Base-by-base conservation (phyloP, 2,888 invertebrate genomes). In the Apeira syringaria region DNA sequence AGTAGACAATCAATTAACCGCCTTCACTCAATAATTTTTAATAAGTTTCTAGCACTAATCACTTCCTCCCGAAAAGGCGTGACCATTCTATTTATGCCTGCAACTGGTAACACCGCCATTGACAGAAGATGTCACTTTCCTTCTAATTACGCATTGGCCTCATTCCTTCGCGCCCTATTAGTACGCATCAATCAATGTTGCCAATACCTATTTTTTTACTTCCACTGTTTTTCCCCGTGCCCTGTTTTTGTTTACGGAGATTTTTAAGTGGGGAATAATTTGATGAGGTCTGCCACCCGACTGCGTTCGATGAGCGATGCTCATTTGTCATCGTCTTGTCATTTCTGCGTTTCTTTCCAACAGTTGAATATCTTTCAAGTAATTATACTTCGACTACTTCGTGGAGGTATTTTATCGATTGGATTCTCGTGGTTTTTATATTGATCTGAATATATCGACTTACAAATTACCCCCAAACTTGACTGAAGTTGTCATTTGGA, bases 241-340 rank as follows among this genome's bases (percentile, higher is more conserved):
- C 68, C 74, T 74, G 81, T 88, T 88, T 89, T 89, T 88, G 87
- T 88, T 88, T 88, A 84, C 81, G 81, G 70, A 80, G 85, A 86
- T 87, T 88, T 88, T 89, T 85, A 86, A 87, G 86, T 83, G 84
- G 80, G 87, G 86, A 85, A 88, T 88, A 87, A 88, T 88, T 88
- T 88, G 88, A 89, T 89, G 89, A 89, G 89, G 87, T 85, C 79
- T 80, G 84, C 88, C 87, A 88, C 88, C 87, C 88, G 88, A 82
- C 86, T 80, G 85, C 66, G 85, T 74, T 81, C 78, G 83, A 79
- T 78, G 78, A 74, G 78, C 79, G 78, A 64, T 68, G 84, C 87
- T 89, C 89, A 88, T 89, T 89, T 89, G 88, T 89, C 89, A 89
- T 89, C 88, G 88, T 88, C 89, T 88, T 89, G 89, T 89, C 89